These are phyloP conservation scores for Onchidella celtica DNA, from an alignment of 2,888 invertebrate species.

Conservation along the genomic window DNA sequence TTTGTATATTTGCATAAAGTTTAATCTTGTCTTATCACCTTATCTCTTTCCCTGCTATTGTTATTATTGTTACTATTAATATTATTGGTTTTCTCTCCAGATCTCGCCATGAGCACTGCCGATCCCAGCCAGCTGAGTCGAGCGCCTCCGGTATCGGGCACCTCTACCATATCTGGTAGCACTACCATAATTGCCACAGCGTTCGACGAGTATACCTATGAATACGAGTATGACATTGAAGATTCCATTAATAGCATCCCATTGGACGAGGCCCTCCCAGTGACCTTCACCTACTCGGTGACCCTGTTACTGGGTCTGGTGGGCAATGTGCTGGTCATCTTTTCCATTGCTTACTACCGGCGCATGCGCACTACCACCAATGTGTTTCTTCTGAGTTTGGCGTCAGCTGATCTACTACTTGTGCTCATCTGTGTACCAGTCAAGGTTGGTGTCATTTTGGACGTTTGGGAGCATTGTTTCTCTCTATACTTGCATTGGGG, in stretches of 20 bases:
- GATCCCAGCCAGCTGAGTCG: no score
- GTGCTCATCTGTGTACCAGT: conserved; percentile 86
- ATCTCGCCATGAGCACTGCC: no score
- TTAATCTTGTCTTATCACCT: no score
- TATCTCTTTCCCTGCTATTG: no score
- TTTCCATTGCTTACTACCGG: conserved; percentile 82
- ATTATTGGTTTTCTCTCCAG: no score
- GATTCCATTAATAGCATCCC: conserved; percentile 67
- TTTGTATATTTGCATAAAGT: no score
- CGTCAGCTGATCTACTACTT: conserved; percentile 85
- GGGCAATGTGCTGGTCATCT: conserved; percentile 83
- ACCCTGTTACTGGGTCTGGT: conserved; percentile 84
- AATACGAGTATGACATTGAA: not conserved
- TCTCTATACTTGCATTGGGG: no score
- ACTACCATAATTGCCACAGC: no score
- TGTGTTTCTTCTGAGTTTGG: conserved; percentile 85
- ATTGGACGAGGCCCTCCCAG: conserved; percentile 83
- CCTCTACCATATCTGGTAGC: no score
- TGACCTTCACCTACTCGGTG: conserved; percentile 83
- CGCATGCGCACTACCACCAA: conserved; percentile 85
- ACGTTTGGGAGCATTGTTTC: no score
- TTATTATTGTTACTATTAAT: no score
- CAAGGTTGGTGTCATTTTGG: conserved; percentile 83
- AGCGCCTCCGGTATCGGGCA: no score
- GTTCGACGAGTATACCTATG: not conserved